Base-by-base conservation (phyloP, 2,797 vertebrate species). In the Ibycter americanus region DNA sequence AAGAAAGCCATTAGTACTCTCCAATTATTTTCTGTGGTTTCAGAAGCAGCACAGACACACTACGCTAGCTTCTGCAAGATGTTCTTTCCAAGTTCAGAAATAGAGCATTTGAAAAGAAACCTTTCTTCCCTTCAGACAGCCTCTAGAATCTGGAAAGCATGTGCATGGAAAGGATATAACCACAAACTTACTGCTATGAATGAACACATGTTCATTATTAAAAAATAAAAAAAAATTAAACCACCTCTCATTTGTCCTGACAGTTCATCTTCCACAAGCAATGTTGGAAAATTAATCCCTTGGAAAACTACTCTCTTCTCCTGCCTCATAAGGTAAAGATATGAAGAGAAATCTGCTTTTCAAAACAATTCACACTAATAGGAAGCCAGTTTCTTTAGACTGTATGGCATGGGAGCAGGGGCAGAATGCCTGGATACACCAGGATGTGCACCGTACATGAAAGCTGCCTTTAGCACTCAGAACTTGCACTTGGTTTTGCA, bases 51-150 rank as follows among this genome's bases (percentile, higher is more conserved):
- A 81, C 22, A 90, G 90, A 58, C 23, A 32, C 26, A 44, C 11
- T 66, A 65, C 21, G 58, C 23, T 71, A 82, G 44, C 34, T 93
- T 78, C 79, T 67, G 9, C 40, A 91, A 88, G 38, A 84, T 58
- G 25, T 42, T 84, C 47, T 87, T 63, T 87, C 68, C 46, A 63
- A 84, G 38, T 72, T 72, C 23, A 85, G 59, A 95, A 95, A 68
- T 12, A 56, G 12, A 86, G 14, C 18, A 81, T 87, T 85, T 59
- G 40, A 87, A 79, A 92, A 91, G 11, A 86, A 82, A 72, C 15
- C 34, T 65, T 87, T 93, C 55, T 78, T 79, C 89, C 91, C 74
- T 71, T 86, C 34, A 96, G 85, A 93, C 25, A 89, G 42, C 47
- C 87, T 88, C 56, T 59, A 74, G 32, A 84, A 86, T 18, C 52